These are phyloP conservation scores for Drosophila mulleri DNA, from an alignment of 2,888 invertebrate species.

Conservation along the genomic window DNA sequence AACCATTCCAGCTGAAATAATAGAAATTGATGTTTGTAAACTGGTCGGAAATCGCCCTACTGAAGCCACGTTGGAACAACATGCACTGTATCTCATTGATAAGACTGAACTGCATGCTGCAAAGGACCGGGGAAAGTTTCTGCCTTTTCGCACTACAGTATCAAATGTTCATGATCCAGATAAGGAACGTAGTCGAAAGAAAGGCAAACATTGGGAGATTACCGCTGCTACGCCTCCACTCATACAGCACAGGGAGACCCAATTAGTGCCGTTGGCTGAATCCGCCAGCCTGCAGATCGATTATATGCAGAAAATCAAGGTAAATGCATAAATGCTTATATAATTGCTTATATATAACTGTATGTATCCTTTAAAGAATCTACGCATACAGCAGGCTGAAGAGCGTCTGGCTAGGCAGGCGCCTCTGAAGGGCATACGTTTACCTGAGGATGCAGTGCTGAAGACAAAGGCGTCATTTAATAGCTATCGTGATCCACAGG, in stretches of 20 bases:
- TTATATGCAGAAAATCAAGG: slow-evolving; percentile 81
- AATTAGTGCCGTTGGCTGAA: slow-evolving; percentile 81
- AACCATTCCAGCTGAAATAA: slow-evolving; percentile 56
- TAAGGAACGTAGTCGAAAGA: slow-evolving; percentile 82
- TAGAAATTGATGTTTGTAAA: slow-evolving; percentile 66
- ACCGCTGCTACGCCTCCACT: slow-evolving; percentile 85
- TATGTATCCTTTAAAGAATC: slow-evolving; percentile 54
- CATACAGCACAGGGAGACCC: slow-evolving; percentile 76
- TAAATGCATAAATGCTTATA: slow-evolving; percentile 30
- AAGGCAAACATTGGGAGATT: slow-evolving; percentile 82
- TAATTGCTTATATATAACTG: background rate
- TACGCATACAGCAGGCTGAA: slow-evolving; percentile 81
- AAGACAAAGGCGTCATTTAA: slow-evolving; percentile 76
- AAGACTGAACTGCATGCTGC: slow-evolving; percentile 69
- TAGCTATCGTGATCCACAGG: slow-evolving; percentile 71
- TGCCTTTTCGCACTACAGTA: slow-evolving; percentile 83
- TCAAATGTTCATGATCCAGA: slow-evolving; percentile 83
- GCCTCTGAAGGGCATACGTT: slow-evolving; percentile 30
- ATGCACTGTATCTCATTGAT: slow-evolving; percentile 80
- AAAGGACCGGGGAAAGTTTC: slow-evolving; percentile 76
- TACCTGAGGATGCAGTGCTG: slow-evolving; percentile 66
- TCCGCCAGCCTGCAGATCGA: slow-evolving; percentile 81
- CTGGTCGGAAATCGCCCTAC: slow-evolving; percentile 31
- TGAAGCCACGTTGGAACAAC: slow-evolving; percentile 70
- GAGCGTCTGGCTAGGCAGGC: slow-evolving; percentile 73